Conservation (phyloP, 2,888 invertebrate species). For the Cephus rjabovi region DNA sequence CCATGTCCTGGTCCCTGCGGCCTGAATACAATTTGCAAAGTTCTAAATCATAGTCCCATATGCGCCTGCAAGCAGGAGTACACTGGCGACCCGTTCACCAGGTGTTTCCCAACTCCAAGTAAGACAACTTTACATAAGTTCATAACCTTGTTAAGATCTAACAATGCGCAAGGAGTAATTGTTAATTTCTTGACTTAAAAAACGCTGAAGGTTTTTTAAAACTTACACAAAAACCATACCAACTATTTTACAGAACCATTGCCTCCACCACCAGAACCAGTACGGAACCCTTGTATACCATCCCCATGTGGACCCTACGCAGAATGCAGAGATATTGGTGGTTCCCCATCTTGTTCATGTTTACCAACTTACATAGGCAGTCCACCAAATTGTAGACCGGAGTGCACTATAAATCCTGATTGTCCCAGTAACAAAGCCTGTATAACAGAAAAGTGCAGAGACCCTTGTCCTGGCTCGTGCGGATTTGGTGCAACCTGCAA, state of each 20-base stretch:
- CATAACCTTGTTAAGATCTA: background rate
- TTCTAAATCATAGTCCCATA: conserved; percentile 83
- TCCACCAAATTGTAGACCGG: conserved; percentile 82
- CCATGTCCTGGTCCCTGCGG: conserved; percentile 88
- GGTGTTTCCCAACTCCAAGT: conserved; percentile 68
- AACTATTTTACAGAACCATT: background rate
- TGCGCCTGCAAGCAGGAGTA: conserved; percentile 76
- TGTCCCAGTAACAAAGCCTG: conserved; percentile 83
- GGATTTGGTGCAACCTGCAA: conserved; percentile 80
- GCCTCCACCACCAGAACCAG: background rate
- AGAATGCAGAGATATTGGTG: conserved; percentile 75
- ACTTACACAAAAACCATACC: background rate
- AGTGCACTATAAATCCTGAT: conserved; percentile 78
- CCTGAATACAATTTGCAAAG: conserved; percentile 77
- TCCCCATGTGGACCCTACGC: conserved; percentile 79
- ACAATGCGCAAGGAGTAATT: background rate
- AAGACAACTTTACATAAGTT: background rate
- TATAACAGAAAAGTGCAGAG: conserved; percentile 80
- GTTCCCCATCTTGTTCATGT: conserved; percentile 75
- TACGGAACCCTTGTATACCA: conserved; percentile 73
- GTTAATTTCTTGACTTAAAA: background rate
- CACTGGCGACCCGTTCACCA: conserved; percentile 77
- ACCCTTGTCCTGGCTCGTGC: conserved; percentile 84
- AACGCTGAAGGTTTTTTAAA: background rate
- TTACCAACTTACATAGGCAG: conserved; percentile 74